Conservation (phyloP, 2,888 invertebrate genomes). For the Lysandra coridon region DNA sequence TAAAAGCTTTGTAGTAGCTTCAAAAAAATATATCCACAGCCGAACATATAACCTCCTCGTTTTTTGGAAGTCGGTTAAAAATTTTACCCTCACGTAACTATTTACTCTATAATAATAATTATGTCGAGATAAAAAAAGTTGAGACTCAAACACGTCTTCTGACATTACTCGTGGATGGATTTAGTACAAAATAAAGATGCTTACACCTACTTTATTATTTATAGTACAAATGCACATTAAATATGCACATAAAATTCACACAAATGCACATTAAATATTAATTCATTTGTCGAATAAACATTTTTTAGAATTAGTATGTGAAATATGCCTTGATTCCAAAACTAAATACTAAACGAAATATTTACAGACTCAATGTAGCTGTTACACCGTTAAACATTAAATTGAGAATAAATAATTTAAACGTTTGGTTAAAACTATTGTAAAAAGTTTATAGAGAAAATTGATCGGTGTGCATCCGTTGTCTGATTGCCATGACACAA, state of each 20-base stretch:
- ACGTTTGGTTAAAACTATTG: not conserved
- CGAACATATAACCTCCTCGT: no score
- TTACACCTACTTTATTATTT: constrained; percentile 5
- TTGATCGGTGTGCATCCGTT: not conserved
- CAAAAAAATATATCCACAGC: not conserved
- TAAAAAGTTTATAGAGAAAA: not conserved
- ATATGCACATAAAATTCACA: not conserved
- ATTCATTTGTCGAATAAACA: constrained; percentile 4
- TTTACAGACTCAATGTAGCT: constrained; percentile 4
- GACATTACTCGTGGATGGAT: constrained; percentile 6
- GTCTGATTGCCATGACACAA: no score
- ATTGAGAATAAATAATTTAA: not conserved
- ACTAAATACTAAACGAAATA: constrained; percentile 6
- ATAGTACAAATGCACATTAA: constrained; percentile 24
- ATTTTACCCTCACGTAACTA: not conserved
- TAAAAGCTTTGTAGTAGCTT: not conserved
- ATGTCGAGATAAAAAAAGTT: not conserved
- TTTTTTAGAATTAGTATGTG: not conserved
- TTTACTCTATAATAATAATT: not conserved
- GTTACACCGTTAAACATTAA: not conserved
- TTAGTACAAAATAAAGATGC: constrained; percentile 25
- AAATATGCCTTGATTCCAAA: constrained; percentile 10
- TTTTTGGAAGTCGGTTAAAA: no score
- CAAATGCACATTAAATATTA: constrained; percentile 10
- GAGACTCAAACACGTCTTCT: not conserved